These are phyloP conservation scores for Riptortus pedestris DNA, from an alignment of 1,140 invertebrate species.

Conservation along the genomic window DNA sequence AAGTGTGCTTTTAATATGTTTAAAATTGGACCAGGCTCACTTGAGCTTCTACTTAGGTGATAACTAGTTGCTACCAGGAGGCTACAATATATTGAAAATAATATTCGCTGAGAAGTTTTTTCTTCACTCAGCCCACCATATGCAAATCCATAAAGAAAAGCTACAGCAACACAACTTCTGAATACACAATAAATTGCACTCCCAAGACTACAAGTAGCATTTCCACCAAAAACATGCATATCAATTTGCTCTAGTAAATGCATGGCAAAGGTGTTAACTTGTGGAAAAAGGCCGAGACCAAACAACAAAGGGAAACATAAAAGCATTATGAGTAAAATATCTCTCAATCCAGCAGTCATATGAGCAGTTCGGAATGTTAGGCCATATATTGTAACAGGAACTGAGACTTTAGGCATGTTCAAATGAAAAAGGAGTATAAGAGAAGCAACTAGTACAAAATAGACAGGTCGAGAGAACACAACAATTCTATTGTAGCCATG, in stretches of 20 bases:
- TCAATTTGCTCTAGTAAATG: constrained; percentile 92
- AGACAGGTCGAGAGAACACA: constrained; percentile 85
- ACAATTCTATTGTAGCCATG: constrained; percentile 97
- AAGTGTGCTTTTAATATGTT: constrained; percentile 70
- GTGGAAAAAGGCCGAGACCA: constrained; percentile 87
- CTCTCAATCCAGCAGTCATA: constrained; percentile 54
- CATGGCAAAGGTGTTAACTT: constrained; percentile 93
- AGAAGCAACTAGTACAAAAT: constrained; percentile 80
- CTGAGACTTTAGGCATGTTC: constrained; percentile 39
- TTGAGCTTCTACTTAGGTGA: constrained; percentile 81
- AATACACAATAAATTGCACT: constrained; percentile 76
- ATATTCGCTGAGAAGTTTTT: constrained; percentile 77
- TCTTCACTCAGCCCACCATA: constrained; percentile 70
- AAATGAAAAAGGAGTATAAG: constrained; percentile 59
- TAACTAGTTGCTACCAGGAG: constrained; percentile 80
- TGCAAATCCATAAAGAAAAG: constrained; percentile 78
- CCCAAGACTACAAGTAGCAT: constrained; percentile 78
- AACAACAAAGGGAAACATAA: constrained; percentile 87
- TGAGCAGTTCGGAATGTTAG: constrained; percentile 57
- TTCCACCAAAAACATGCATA: constrained; percentile 95
- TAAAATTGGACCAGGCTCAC: constrained; percentile 83
- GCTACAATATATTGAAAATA: constrained; percentile 92
- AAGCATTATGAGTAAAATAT: constrained; percentile 67
- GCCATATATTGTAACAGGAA: constrained; percentile 59
- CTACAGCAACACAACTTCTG: constrained; percentile 67